Percentiles rank a stretch among this genome's conserved stretches.
These are phyloP conservation scores for Hermodice carunculata DNA, from an alignment of 2,888 invertebrate genomes.

Conservation along the genomic window DNA sequence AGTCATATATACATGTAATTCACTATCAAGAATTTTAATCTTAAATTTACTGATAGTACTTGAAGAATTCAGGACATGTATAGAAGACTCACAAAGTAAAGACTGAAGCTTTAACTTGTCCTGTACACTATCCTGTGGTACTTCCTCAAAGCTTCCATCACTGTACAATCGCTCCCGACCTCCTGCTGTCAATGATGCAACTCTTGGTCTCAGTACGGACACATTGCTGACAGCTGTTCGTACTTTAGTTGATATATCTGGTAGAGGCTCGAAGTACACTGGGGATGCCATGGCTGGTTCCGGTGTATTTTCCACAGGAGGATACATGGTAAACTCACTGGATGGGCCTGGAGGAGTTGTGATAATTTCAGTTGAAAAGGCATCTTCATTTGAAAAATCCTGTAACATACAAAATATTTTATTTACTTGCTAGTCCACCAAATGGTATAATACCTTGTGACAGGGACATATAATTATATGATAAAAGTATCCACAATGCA, in stretches of 20 bases:
- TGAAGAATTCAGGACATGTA: neutral
- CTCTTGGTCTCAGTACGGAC: slow-evolving; percentile 24
- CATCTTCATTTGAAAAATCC: slow-evolving; percentile 33
- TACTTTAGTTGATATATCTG: slow-evolving; percentile 48
- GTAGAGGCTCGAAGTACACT: slow-evolving; percentile 60
- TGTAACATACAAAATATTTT: slow-evolving; percentile 6
- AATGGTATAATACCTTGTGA: no score
- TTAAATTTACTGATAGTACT: neutral
- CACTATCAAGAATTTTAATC: neutral
- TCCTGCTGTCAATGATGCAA: neutral
- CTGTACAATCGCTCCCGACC: slow-evolving; percentile 16
- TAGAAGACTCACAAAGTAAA: slow-evolving; percentile 18
- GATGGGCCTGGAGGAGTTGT: slow-evolving; percentile 23
- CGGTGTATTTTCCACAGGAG: slow-evolving; percentile 38
- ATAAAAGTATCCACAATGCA: no score
- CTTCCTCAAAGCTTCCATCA: slow-evolving; percentile 25
- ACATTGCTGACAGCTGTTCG: slow-evolving; percentile 4
- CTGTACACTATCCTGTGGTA: slow-evolving; percentile 10
- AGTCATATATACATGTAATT: neutral
- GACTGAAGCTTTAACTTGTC: slow-evolving; percentile 26
- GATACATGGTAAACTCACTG: slow-evolving; percentile 40
- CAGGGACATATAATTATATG: no score
- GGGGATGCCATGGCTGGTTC: slow-evolving; percentile 17
- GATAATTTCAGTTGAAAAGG: slow-evolving; percentile 27
- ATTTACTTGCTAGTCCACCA: no score